Evolutionary conservation across 2,888 invertebrate genomes (phyloP), one percentile per base, ranked within the genome.

Genomic region (Choristoneura rosaceana): DNA sequence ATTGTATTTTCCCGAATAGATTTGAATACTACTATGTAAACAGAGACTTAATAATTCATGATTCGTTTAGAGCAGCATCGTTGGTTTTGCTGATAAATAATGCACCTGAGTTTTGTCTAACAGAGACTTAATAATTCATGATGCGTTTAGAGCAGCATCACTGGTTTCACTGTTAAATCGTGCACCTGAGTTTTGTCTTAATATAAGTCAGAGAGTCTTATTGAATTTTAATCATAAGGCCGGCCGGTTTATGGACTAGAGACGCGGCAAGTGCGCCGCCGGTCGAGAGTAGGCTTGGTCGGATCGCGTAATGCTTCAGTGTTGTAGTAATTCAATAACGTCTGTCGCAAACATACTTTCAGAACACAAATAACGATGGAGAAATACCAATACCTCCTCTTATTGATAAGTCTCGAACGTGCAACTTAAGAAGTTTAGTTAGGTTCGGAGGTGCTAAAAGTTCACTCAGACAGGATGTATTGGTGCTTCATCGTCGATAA

Each of bases 221-320:
- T 71, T 68, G 67, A 68, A 68, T 71, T 71, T 63, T 41, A 47
- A 71, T 68, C 67, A 59, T 47, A 63, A 71, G 63, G 63, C 12
- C 62, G 62, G 41, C 4, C 38, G 38, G 38, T 38, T 38, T 38
- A 38, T 7, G 38, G 38, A 4, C 38, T 5, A 38, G 38, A 7
- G 38, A 7, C 38, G 38, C 38, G 38, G 38, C 4, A 38, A 38
- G 38, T 7, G 38, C 38, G 38, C 38, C 4, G 7, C 38, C 38
- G 38, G 4, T 5, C 38, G 38, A 4, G 38, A 38, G 38, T 38
- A 38, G 38, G 4, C 38, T 4, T 38, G 38, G 4, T 38, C 38
- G 7, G 38, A 7, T 7, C 38, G 4, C 7, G 2, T 43, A 12
- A 43, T 12, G 12, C 43, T 43, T 43, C 43, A 12, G 43, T 12